These are phyloP conservation scores for Agonopterix heracliana DNA, from an alignment of 2,888 invertebrate species.

Conservation along the genomic window DNA sequence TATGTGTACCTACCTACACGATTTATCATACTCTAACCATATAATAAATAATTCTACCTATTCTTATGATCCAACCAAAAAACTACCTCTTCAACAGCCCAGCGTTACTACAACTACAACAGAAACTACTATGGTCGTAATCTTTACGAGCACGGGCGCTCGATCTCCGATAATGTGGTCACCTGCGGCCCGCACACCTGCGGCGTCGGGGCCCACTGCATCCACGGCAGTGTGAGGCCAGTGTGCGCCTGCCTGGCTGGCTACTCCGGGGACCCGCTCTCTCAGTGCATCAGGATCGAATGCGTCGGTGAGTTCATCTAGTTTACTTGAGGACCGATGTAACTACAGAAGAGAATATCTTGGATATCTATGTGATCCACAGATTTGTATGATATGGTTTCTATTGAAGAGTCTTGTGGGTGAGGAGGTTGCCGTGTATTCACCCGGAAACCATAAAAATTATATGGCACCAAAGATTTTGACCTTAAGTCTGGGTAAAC, in stretches of 20 bases:
- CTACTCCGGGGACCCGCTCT: slow-evolving; percentile 86
- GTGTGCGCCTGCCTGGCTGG: slow-evolving; percentile 88
- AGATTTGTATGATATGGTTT: too few relatives aligned
- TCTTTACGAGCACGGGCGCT: slow-evolving; percentile 60
- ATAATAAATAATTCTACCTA: too few relatives aligned
- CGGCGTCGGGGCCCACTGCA: slow-evolving; percentile 81
- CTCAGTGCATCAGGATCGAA: slow-evolving; percentile 83
- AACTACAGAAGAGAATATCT: background rate
- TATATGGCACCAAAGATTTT: too few relatives aligned
- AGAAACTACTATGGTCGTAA: slow-evolving; percentile 50
- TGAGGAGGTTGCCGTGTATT: too few relatives aligned
- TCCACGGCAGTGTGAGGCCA: slow-evolving; percentile 80
- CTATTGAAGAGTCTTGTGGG: too few relatives aligned
- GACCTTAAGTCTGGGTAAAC: too few relatives aligned
- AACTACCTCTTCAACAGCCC: slow-evolving; percentile 27
- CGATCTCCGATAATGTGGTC: slow-evolving; percentile 61
- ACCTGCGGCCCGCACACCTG: slow-evolving; percentile 79
- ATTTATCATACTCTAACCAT: too few relatives aligned
- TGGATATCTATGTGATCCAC: background rate
- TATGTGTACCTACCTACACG: too few relatives aligned
- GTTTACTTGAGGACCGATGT: background rate
- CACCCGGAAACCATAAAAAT: too few relatives aligned
- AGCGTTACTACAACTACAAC: slow-evolving; percentile 56
- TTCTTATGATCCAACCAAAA: too few relatives aligned
- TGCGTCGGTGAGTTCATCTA: slow-evolving; percentile 76